A percentile compares a stretch with the other conserved stretches of the same genome.
Evolutionary conservation across 1,140 invertebrate species (phyloP).

Genomic region (Drosophila melanica): DNA sequence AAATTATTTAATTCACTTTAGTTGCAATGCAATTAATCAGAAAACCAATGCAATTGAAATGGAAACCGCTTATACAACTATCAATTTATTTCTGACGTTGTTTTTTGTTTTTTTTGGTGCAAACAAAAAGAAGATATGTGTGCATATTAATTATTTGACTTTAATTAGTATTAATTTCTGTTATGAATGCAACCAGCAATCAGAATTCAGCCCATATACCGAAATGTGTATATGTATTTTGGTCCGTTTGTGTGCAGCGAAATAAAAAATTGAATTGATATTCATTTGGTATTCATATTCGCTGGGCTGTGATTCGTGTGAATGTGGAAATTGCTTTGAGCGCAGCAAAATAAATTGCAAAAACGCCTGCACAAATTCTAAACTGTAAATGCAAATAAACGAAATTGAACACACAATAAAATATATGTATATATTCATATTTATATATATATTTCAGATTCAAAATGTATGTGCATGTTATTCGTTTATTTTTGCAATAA

Average conservation of each 20-base stretch:
- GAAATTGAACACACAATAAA: slow-evolving; percentile 30
- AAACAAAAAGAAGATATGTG: slow-evolving; percentile 12
- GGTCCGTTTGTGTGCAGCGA: slow-evolving; percentile 43
- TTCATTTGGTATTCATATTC: slow-evolving; percentile 56
- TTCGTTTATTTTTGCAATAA: slow-evolving; percentile 66
- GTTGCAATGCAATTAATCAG: slow-evolving; percentile 70
- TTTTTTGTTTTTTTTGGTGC: slow-evolving; percentile 5
- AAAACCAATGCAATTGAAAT: slow-evolving; percentile 49
- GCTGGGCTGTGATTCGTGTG: slow-evolving; percentile 31
- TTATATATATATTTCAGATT: slow-evolving; percentile 11
- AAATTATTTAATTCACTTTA: slow-evolving; percentile 66
- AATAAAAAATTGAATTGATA: slow-evolving; percentile 56
- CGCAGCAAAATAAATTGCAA: slow-evolving; percentile 62
- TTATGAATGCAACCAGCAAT: slow-evolving; percentile 44
- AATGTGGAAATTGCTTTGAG: slow-evolving; percentile 41
- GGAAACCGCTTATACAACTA: slow-evolving; percentile 48
- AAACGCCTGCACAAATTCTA: slow-evolving; percentile 59
- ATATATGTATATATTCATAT: slow-evolving; percentile 14
- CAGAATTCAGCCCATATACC: neutral
- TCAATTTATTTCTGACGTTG: slow-evolving; percentile 25
- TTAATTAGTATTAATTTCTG: slow-evolving; percentile 75
- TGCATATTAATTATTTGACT: slow-evolving; percentile 41
- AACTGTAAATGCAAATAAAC: slow-evolving; percentile 45
- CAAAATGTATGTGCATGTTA: slow-evolving; percentile 24
- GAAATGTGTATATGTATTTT: neutral